Base-by-base conservation (phyloP, 2,113 vertebrate species). In the Gnathonemus longibarbis region DNA sequence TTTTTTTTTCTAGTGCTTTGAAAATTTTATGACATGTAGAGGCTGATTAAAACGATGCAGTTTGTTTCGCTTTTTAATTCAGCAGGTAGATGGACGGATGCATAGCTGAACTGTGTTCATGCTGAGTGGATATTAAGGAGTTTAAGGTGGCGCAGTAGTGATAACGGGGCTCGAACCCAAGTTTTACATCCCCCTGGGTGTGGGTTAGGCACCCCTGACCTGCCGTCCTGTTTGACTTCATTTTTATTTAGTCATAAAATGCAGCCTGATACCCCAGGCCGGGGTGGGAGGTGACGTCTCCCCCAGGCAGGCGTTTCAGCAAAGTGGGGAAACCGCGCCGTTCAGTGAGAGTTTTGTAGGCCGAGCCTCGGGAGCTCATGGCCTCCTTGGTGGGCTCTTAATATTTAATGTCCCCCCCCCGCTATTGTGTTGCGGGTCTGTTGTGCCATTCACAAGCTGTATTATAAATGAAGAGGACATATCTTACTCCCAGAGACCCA, bases 391-490 rank as follows among this genome's bases (percentile, higher is more conserved):
- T 8, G 74, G 31, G 74, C 27, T 62, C 46, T 90, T 39, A 88
- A 90, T 90, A 90, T 90, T 90, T 90, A 88, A 88, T 90, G 50
- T 9, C 3, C 15, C 27, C 46, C 39, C 2, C 2, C 49, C 2
- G 49, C 31, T 52, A 53, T 88, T 88, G 66, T 42, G 35, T 84
- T 83, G 35, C 31, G 6, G n/a, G 21, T 70, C 24, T 77, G 85
- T 31, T 90, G 90, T 84, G 35, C 87, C 87, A 62, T 88, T 88
- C 70, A 88, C 87, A 88, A 84, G 42, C 87, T 83, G 27, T 48
- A 83, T 88, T 56, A 62, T 56, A 58, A 88, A 58, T 80, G 35
- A 62, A 21, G 42, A 35, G 39, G 35, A 52, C 35, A 53, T 42
- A 49, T 90, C 50, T 90, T 87, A 27, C 87, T 58, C 90, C n/a